Evolutionary conservation across 1,140 invertebrate species (phyloP).

Genomic region (Melitaea cinxia): DNA sequence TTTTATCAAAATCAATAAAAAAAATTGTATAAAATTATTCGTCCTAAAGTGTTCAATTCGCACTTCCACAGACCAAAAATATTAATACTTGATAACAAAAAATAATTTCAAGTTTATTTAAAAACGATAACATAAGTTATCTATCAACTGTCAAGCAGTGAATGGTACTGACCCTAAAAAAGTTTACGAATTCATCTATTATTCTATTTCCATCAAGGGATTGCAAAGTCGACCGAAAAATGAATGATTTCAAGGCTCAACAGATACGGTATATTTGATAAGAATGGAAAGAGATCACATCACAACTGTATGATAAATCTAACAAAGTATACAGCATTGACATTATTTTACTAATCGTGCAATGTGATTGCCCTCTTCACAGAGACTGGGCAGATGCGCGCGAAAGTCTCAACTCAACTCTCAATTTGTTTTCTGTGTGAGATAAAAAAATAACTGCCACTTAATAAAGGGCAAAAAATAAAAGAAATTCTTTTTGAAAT

Average conservation of each 20-base stretch:
- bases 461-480: too few relatives aligned
- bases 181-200: background rate
- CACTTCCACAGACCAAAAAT: too few relatives aligned
- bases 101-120: too few relatives aligned
- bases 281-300: conserved; percentile 45
- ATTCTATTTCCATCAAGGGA: background rate
- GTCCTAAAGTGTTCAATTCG: too few relatives aligned
- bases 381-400: conserved; percentile 31
- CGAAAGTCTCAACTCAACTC: conserved; percentile 16
- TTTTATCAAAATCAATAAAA: too few relatives aligned
- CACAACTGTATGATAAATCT: conserved; percentile 39
- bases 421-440: too few relatives aligned
- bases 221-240: conserved; percentile 25
- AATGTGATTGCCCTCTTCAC: conserved; percentile 39
- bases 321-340: conserved; percentile 61
- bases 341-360: conserved; percentile 61
- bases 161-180: background rate
- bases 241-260: conserved; percentile 39
- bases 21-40: too few relatives aligned
- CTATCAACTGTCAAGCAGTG: background rate
- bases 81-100: too few relatives aligned
- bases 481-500: too few relatives aligned
- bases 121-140: background rate
- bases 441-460: too few relatives aligned
- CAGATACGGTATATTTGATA: conserved; percentile 46